phyloP scores from a whole-genome alignment of 1,140 invertebrate species.

The Drosophila trapezifrons region DNA sequence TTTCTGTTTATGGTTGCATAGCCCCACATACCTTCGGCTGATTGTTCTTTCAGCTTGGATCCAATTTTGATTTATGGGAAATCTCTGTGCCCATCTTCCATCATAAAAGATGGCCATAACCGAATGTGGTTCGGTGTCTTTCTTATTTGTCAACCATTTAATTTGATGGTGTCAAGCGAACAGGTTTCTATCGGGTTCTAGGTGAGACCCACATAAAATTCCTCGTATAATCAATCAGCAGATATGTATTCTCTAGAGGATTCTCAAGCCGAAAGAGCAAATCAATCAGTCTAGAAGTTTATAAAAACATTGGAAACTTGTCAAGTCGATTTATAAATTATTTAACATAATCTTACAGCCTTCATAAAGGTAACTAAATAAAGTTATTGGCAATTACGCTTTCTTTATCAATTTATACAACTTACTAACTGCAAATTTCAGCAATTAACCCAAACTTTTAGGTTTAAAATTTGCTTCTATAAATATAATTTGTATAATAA shows the following conservation, averaged over 20 bases:
- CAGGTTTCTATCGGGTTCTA: constrained; percentile 32
- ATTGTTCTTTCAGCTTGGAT: constrained; percentile 40
- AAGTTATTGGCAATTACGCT: too few species aligned
- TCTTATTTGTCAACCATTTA: constrained; percentile 60
- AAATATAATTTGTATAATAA: neutral
- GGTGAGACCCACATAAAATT: constrained; percentile 26
- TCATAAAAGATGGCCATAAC: constrained; percentile 30
- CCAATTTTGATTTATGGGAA: constrained; percentile 38
- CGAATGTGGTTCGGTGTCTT: constrained; percentile 45
- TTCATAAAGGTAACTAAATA: neutral
- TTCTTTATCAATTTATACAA: too few species aligned
- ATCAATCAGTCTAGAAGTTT: constrained; percentile 12
- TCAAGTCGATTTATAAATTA: neutral
- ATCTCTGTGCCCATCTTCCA: constrained; percentile 17
- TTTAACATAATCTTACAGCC: too few species aligned
- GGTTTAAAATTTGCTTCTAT: neutral
- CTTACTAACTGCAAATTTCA: neutral
- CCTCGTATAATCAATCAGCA: constrained; percentile 29
- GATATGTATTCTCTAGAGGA: neutral
- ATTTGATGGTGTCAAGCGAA: constrained; percentile 52
- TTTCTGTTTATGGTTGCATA: constrained; percentile 18
- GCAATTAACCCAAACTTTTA: neutral
- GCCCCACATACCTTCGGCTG: constrained; percentile 13
- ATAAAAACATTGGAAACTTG: neutral
- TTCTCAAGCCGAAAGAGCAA: constrained; percentile 1